Percentiles rank a stretch among this genome's conserved stretches.
Conservation (phyloP, 23 tunicate genomes). For the Oikopleura dioica region DNA sequence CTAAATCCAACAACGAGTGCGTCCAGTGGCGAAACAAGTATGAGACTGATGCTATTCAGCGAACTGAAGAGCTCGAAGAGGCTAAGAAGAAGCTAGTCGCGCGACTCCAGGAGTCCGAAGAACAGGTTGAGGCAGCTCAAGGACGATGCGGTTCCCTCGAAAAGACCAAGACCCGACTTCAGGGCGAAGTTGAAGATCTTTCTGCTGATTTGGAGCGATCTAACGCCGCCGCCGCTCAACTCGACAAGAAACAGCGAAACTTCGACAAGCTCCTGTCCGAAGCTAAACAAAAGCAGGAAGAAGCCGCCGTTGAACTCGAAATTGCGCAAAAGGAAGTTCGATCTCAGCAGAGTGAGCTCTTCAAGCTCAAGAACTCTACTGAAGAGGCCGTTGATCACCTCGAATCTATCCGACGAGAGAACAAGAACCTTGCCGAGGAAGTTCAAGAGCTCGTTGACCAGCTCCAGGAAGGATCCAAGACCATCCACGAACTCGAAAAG, state of each 20-base stretch:
- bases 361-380: slow-evolving; percentile 24
- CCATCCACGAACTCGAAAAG: slow-evolving; percentile 51
- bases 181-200: slow-evolving; percentile 78
- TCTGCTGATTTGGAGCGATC: slow-evolving; percentile 73
- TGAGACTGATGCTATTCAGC: slow-evolving; percentile 72
- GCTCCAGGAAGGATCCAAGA: slow-evolving; percentile 58
- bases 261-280: slow-evolving; percentile 85
- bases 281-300: slow-evolving; percentile 51
- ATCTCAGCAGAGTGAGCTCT: slow-evolving; percentile 62
- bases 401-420: slow-evolving; percentile 22
- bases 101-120: slow-evolving; percentile 95
- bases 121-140: slow-evolving; percentile 76
- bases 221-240: slow-evolving; percentile 56
- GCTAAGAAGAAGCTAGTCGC: slow-evolving; percentile 56
- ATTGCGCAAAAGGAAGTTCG: slow-evolving; percentile 53
- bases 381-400: slow-evolving; percentile 26
- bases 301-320: slow-evolving; percentile 59
- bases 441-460: slow-evolving; percentile 80
- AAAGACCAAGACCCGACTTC: slow-evolving; percentile 73
- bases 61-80: slow-evolving; percentile 24
- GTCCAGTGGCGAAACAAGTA: slow-evolving; percentile 72
- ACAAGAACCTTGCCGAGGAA: slow-evolving; percentile 35
- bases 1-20: slow-evolving; percentile 61
- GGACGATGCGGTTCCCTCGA: slow-evolving; percentile 93
- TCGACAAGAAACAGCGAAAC: slow-evolving; percentile 88